Base-by-base conservation (phyloP, 2,888 invertebrate genomes). In the Rambutsinella grinnellia region DNA sequence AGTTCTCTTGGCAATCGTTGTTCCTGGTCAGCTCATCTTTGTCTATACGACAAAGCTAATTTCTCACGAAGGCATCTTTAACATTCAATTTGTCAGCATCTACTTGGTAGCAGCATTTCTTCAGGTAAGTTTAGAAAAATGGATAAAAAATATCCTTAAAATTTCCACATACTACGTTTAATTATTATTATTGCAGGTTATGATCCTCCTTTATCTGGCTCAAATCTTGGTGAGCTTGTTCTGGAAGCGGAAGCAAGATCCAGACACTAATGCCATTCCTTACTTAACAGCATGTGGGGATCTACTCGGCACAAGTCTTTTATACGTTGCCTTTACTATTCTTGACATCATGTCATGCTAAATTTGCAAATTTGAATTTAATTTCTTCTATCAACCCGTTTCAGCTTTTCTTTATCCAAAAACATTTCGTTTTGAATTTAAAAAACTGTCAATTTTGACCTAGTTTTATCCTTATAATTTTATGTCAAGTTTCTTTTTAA, bases 221-320 rank as follows among this genome's bases (percentile, higher is more conserved):
- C 93, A 93, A 87, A 90, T 93, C 84, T 90, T 95, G 90, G 93
- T 95, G 51, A 88, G 92, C 63, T 92, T 91, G 89, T 93, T 95
- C 92, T 96, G 96, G 96, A 89, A 88, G 74, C 87, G 90, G 79
- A 92, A 92, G 53, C 91, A 93, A 85, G 95, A 96, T 86, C 96
- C 95, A 27, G 96, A 96, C 86, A 95, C 94, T 86, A 93, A 93
- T 3, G 94, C 95, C 67, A 95, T 96, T 86, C 95, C 95, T 56
- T 95, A 95, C 86, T 87, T 96, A 82, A 95, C 95, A 27, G 95
- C 96, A 6, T 88, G 95, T 15, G 96, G 96, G 28, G 96, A 96
- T 87, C 90, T 96, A 74, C 87, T 96, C 68, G 96, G 96, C 23
- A 95, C 95, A 57, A 91, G 92, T 56, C 88, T 94, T 27, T 87